These are phyloP conservation scores for Hyppa rectilinea DNA, from an alignment of 2,888 invertebrate species.

Conservation along the genomic window DNA sequence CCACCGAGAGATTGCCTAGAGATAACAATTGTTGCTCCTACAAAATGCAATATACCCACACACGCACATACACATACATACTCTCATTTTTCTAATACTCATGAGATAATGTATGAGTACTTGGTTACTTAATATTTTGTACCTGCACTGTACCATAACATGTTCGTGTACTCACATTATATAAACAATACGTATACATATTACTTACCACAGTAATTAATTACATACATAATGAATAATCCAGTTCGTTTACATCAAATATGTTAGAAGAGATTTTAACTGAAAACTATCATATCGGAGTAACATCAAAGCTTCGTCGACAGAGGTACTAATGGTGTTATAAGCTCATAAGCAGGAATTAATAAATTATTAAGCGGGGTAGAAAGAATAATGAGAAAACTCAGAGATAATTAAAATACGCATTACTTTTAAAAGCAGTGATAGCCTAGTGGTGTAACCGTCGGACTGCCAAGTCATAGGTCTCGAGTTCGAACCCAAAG, in stretches of 20 bases:
- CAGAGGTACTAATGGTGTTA: constrained; percentile 17
- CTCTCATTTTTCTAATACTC: no score
- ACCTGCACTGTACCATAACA: constrained; percentile 36
- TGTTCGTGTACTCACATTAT: constrained; percentile 39
- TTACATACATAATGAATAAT: constrained; percentile 40
- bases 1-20: neutral
- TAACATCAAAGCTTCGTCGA: constrained; percentile 11
- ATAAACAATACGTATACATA: constrained; percentile 37
- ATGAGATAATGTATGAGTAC: no score
- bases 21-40: constrained; percentile 10
- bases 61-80: no score
- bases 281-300: constrained; percentile 15
- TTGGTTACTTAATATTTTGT: constrained; percentile 29
- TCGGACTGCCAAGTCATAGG: no score
- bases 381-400: constrained; percentile 40
- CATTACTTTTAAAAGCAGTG: no score
- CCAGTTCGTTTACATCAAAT: constrained; percentile 18
- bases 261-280: constrained; percentile 11
- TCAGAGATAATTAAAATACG: constrained; percentile 15
- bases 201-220: constrained; percentile 35
- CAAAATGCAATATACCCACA: no score
- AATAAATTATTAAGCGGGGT: no score
- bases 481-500: no score
- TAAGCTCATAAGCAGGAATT: constrained; percentile 27
- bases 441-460: no score